A percentile compares a stretch with the other conserved stretches of the same genome.
phyloP scores from a whole-genome alignment of 2,113 vertebrate genomes.

The Grammatotria lemairii region DNA sequence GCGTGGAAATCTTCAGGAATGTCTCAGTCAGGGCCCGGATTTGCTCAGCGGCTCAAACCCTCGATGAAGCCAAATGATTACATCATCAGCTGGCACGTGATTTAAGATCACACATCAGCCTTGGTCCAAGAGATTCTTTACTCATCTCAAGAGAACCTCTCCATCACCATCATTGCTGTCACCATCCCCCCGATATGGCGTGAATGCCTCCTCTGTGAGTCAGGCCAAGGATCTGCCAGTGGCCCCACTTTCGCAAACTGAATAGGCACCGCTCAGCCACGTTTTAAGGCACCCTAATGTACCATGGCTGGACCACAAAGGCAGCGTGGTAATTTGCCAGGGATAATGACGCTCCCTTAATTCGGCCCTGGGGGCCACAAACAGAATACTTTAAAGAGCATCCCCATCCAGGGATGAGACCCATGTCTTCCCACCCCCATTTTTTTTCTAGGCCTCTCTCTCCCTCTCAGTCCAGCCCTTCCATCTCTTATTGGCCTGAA shows the following conservation, averaged over 20 bases:
- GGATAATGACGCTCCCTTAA: constrained; percentile 80
- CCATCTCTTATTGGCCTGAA: constrained; percentile 19
- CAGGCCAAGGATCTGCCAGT: constrained; percentile 82
- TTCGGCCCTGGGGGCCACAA: constrained; percentile 68
- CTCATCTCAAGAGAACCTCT: constrained; percentile 40
- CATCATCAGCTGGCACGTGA: constrained; percentile 5
- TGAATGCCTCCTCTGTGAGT: constrained; percentile 80
- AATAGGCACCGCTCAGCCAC: constrained; percentile 72
- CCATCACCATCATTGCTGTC: neutral
- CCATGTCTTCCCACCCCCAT: constrained; percentile 4
- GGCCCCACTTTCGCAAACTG: constrained; percentile 72
- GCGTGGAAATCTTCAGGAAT: neutral
- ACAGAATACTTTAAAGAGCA: constrained; percentile 63
- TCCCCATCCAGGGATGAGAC: constrained; percentile 61
- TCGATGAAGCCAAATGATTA: constrained; percentile 13
- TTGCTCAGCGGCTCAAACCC: neutral
- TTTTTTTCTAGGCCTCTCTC: neutral
- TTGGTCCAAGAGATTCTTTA: neutral
- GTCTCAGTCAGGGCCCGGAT: neutral
- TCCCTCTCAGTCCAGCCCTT: neutral
- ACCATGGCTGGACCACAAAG: constrained; percentile 73
- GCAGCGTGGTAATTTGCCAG: constrained; percentile 74
- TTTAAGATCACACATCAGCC: neutral
- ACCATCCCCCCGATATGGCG: constrained; percentile 55
- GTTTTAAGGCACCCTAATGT: constrained; percentile 73